Base-by-base conservation (phyloP, 2,797 vertebrate genomes). In the Thalassophryne amazonica region DNA sequence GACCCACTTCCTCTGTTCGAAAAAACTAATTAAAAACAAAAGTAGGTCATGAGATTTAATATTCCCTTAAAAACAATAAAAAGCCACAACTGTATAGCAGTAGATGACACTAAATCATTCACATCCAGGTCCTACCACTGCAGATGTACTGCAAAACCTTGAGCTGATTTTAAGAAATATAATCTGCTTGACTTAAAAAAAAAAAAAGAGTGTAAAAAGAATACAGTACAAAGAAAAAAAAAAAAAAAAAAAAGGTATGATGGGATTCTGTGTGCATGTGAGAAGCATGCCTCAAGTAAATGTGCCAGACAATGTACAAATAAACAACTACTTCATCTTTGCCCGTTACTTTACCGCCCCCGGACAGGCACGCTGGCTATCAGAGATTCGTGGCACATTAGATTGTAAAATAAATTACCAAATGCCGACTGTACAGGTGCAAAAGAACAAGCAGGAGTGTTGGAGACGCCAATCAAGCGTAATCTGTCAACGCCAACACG, bases 41-140 rank as follows among this genome's bases (percentile, higher is more conserved):
- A n/a, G n/a, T n/a, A n/a, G n/a, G n/a, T n/a, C n/a, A n/a, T n/a
- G 16, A 71, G 41, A 75, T 73, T 38, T 63, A 76, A 49, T 29
- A 35, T 48, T 41, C 15, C 20, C 7, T 18, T 10, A 29, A 45
- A 29, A 12, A 11, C 11, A 15, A 22, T 14, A n/a, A 12, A 34
- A 36, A 10, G 7, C 33, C 63, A 37, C 31, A 21, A 50, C 21
- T 17, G 13, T 47, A 35, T 30, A 34, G 28, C 27, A 47, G 43
- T 39, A 42, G 36, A 51, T 29, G 22, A 55, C 23, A 27, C 18
- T 17, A 23, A 39, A 60, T 41, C 15, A 32, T 38, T 36, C 43
- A 18, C 14, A 5, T 38, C 32, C 2, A 14, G 18, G 14, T 54
- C 23, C 24, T 32, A 12, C 34, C 3, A n/a, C 47, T 14, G 40